phyloP scores from a whole-genome alignment of 2,888 invertebrate species.

The Drosophila testacea region DNA sequence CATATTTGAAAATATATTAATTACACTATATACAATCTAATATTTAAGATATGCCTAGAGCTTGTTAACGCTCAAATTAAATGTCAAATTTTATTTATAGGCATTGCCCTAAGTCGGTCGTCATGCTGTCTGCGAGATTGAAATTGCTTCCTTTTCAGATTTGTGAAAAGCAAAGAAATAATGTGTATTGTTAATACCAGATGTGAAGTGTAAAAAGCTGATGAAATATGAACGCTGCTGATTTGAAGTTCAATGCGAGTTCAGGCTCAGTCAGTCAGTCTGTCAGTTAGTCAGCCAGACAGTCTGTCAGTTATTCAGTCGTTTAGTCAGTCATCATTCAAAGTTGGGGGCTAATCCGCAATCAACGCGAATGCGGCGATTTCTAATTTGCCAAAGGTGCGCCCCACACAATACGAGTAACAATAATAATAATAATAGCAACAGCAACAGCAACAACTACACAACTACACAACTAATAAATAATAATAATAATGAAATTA shows the following conservation, averaged over 20 bases:
- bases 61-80: constrained; percentile 1
- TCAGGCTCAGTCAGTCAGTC: constrained; percentile 33
- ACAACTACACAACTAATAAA: constrained; percentile 58
- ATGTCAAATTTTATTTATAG: constrained; percentile 18
- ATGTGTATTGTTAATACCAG: constrained; percentile 29
- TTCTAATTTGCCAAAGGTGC: constrained; percentile 76
- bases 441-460: constrained; percentile 14
- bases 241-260: constrained; percentile 59
- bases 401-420: constrained; percentile 56
- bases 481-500: constrained; percentile 74
- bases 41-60: background rate
- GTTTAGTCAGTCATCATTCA: constrained; percentile 67
- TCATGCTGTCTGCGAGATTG: constrained; percentile 16
- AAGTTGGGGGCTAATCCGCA: constrained; percentile 75
- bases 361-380: constrained; percentile 68
- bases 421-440: constrained; percentile 29
- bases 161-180: constrained; percentile 18
- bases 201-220: constrained; percentile 40
- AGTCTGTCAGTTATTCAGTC: constrained; percentile 35
- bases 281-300: constrained; percentile 18
- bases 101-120: constrained; percentile 10
- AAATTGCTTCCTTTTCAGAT: constrained; percentile 19
- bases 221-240: constrained; percentile 54
- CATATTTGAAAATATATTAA: background rate
- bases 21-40: background rate